Conservation (phyloP, 1,140 invertebrate genomes). For the Drosophila ananassae region DNA sequence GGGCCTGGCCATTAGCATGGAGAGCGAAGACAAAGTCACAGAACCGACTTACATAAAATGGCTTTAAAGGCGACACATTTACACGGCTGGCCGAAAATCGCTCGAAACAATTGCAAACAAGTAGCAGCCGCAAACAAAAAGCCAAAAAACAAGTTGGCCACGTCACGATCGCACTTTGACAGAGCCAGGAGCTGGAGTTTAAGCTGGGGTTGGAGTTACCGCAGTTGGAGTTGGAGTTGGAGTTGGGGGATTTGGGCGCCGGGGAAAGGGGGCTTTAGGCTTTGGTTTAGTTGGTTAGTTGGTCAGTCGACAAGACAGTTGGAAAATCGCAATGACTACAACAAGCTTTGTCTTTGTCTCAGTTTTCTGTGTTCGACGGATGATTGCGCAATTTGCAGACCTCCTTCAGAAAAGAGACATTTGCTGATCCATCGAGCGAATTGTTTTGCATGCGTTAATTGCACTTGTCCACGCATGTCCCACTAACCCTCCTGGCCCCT, state of each 20-base stretch:
- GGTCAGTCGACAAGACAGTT: conserved; percentile 62
- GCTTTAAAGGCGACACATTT: conserved; percentile 82
- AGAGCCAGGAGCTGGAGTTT: conserved; percentile 40
- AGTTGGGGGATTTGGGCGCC: not conserved
- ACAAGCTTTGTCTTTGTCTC: conserved; percentile 70
- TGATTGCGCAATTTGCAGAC: conserved; percentile 61
- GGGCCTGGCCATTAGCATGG: conserved; percentile 52
- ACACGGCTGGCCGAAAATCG: conserved; percentile 65
- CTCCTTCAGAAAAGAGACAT: conserved; percentile 42
- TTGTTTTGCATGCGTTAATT: conserved; percentile 69
- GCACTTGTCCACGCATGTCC: conserved; percentile 66
- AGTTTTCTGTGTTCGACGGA: conserved; percentile 36
- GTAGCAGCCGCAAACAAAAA: conserved; percentile 26
- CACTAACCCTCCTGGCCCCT: not conserved
- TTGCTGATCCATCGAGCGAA: conserved; percentile 26
- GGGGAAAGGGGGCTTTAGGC: conserved; percentile 16
- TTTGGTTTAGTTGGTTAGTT: conserved; percentile 74
- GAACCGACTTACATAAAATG: conserved; percentile 81
- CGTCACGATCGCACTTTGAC: conserved; percentile 81
- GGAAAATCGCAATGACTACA: conserved; percentile 53
- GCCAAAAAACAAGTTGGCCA: conserved; percentile 72
- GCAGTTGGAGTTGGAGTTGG: conserved; percentile 1
- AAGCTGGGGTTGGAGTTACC: not conserved
- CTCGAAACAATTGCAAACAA: conserved; percentile 72
- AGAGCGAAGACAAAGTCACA: conserved; percentile 54